These are phyloP conservation scores for Ptychochromis oligacanthus DNA, from an alignment of 2,113 vertebrate genomes.

Conservation along the genomic window DNA sequence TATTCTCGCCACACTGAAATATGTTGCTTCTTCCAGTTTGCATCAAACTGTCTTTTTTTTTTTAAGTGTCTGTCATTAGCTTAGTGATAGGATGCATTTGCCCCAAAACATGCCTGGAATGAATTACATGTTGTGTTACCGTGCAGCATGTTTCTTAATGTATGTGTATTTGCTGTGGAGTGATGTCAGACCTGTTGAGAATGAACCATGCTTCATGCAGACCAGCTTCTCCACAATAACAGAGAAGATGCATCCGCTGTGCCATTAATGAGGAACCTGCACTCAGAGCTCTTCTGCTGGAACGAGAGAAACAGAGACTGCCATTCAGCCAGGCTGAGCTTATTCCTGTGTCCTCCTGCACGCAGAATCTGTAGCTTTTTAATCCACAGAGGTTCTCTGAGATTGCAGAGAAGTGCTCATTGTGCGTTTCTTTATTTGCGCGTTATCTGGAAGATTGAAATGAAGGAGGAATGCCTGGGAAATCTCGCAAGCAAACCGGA, in stretches of 20 bases:
- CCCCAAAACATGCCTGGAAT: neutral
- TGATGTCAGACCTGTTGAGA: constrained; percentile 25
- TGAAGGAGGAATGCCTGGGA: neutral
- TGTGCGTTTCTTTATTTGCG: neutral
- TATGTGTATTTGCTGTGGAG: neutral
- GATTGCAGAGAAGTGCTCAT: neutral
- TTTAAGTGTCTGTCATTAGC: neutral
- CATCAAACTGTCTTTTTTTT: neutral
- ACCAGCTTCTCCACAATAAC: constrained; percentile 27
- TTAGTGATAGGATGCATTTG: neutral
- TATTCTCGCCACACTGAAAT: neutral
- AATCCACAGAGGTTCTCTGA: constrained; percentile 9
- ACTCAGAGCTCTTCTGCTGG: constrained; percentile 29
- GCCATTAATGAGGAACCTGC: constrained; percentile 43
- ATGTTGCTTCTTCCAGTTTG: neutral
- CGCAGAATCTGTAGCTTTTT: constrained; percentile 17
- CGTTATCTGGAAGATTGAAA: neutral
- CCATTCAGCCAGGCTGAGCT: constrained; percentile 44
- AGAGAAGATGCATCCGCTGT: constrained; percentile 21
- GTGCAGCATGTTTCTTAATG: neutral
- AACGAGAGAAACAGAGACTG: constrained; percentile 48
- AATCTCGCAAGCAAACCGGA: neutral
- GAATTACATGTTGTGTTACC: neutral
- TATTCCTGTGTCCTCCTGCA: constrained; percentile 5
- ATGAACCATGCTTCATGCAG: neutral